A percentile compares a stretch with the other conserved stretches of the same genome.
Conservation (phyloP, 2,888 invertebrate genomes). For the Metellina segmentata region DNA sequence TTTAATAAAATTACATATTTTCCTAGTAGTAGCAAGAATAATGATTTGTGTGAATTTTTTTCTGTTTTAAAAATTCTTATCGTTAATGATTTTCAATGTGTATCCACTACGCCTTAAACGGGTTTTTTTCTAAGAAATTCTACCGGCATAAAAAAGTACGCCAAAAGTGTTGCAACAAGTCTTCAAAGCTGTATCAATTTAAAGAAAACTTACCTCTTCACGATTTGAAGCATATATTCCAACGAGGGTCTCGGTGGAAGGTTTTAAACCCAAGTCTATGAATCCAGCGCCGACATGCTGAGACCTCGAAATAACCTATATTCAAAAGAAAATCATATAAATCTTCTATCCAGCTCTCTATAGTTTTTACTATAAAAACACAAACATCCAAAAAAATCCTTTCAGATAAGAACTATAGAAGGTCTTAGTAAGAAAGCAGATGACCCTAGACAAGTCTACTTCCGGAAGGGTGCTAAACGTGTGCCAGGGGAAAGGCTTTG, state of each 20-base stretch:
- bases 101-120: too few relatives aligned
- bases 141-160: too few relatives aligned
- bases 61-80: too few relatives aligned
- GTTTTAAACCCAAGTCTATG: conserved; percentile 45
- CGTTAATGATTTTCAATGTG: too few relatives aligned
- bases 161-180: neutral
- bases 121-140: too few relatives aligned
- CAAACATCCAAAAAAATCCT: neutral
- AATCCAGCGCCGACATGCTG: conserved; percentile 45
- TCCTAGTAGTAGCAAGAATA: too few relatives aligned
- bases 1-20: too few relatives aligned
- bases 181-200: neutral
- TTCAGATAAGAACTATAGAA: too few relatives aligned
- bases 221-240: conserved; percentile 48
- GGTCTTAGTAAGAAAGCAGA: too few relatives aligned
- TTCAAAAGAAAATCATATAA: neutral
- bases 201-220: conserved; percentile 28
- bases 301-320: conserved; percentile 29
- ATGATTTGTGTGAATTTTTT: too few relatives aligned
- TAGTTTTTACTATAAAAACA: too few relatives aligned
- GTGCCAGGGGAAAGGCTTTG: neutral
- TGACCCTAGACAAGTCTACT: neutral
- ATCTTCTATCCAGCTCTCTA: too few relatives aligned
- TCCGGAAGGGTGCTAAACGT: neutral
- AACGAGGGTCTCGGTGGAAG: conserved; percentile 32